Evolutionary conservation across 2,113 vertebrate species (phyloP).

Genomic region (Mixornis gularis): DNA sequence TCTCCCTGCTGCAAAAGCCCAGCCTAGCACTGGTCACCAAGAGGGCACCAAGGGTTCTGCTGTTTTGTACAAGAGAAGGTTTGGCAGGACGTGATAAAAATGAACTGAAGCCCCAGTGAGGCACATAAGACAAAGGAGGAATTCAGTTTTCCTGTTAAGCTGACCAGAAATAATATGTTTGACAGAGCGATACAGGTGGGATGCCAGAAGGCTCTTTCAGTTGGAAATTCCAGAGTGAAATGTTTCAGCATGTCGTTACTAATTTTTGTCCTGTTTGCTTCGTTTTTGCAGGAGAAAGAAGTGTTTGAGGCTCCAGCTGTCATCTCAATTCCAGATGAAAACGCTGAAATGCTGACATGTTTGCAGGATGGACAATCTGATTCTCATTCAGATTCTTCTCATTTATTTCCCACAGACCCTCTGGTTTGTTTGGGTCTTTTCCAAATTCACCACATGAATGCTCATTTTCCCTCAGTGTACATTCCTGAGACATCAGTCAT

Average conservation of each 20-base stretch:
- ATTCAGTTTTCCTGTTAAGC: neutral
- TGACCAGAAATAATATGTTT: slow-evolving; percentile 18
- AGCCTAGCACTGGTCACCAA: rapidly evolving
- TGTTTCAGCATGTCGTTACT: rapidly evolving
- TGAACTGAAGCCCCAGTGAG: neutral
- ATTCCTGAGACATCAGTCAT: neutral
- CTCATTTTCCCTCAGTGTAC: neutral
- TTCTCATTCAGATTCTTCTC: neutral
- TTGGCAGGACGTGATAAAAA: neutral
- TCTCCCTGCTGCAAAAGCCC: neutral
- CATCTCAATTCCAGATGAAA: neutral
- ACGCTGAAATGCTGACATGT: neutral
- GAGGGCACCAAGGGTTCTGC: neutral
- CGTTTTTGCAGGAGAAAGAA: slow-evolving; percentile 2
- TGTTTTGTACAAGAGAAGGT: neutral
- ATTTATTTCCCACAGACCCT: neutral
- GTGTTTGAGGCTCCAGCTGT: neutral
- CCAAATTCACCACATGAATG: neutral
- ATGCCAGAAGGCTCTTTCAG: slow-evolving; percentile 4
- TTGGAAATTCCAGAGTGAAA: slow-evolving; percentile 1
- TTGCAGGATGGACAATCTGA: neutral
- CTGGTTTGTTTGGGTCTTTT: neutral
- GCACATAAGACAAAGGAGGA: neutral
- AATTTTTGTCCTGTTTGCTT: slow-evolving; percentile 9
- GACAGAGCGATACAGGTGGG: neutral